A percentile compares a stretch with the other conserved stretches of the same genome.
phyloP scores from a whole-genome alignment of 2,113 vertebrate species.

The Procavia capensis region DNA sequence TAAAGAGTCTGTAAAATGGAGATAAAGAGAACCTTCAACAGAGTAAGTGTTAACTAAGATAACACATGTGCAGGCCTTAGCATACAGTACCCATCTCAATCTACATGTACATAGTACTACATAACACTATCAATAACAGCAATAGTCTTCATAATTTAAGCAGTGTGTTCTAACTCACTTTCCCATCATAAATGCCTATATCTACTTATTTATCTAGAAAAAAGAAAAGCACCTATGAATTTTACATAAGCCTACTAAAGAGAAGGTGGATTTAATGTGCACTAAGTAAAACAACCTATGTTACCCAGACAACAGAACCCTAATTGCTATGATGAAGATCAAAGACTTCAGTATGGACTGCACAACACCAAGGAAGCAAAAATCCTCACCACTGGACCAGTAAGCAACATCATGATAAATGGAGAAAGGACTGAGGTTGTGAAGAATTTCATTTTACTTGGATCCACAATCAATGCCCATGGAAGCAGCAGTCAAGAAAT shows the following conservation, averaged over 20 bases:
- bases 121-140: not conserved
- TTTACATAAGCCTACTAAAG: constrained; percentile 9
- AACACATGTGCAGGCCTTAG: not conserved
- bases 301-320: too few species aligned
- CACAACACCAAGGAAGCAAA: too few species aligned
- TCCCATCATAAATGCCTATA: not conserved
- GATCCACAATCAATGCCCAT: too few species aligned
- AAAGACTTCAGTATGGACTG: too few species aligned
- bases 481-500: too few species aligned
- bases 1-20: too few species aligned
- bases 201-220: constrained; percentile 34
- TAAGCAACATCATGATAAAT: too few species aligned
- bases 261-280: not conserved
- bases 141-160: constrained; percentile 11
- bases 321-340: too few species aligned
- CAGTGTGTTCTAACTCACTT: not conserved
- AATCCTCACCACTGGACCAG: too few species aligned
- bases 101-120: not conserved
- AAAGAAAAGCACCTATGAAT: not conserved
- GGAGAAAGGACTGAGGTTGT: too few species aligned
- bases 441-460: too few species aligned
- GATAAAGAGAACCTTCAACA: too few species aligned
- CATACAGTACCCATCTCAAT: not conserved
- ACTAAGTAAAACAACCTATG: not conserved
- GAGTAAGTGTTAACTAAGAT: not conserved